phyloP scores from a whole-genome alignment of 2,113 vertebrate species.

The Callithrix jacchus region DNA sequence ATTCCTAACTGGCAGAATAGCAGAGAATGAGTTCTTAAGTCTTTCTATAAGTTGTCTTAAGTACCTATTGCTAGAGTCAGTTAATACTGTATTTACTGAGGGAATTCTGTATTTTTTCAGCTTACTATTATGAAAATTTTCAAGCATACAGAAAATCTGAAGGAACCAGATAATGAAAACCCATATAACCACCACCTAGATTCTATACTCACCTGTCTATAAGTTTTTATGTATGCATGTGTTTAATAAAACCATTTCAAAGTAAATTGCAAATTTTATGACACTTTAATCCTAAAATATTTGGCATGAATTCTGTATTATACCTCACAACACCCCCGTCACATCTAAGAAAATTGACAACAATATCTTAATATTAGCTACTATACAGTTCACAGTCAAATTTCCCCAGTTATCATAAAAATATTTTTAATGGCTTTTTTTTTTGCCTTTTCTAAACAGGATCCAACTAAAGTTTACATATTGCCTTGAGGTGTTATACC shows the following conservation, averaged over 20 bases:
- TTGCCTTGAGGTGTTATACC: background rate
- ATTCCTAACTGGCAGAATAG: background rate
- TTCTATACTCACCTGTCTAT: background rate
- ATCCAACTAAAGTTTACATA: background rate
- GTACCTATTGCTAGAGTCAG: background rate
- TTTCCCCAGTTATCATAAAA: background rate
- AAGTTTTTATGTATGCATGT: background rate
- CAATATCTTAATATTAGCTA: constrained; percentile 24
- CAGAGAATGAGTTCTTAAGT: background rate
- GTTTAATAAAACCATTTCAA: background rate
- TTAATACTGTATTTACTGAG: background rate
- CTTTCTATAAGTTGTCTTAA: background rate
- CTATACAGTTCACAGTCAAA: background rate
- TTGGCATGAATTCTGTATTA: background rate
- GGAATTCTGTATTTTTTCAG: background rate
- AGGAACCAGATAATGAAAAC: background rate
- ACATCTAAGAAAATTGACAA: background rate
- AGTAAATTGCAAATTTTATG: background rate
- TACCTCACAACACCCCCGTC: background rate
- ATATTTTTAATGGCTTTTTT: background rate
- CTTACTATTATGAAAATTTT: background rate
- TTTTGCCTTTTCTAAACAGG: background rate
- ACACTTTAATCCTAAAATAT: background rate
- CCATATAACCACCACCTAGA: background rate
- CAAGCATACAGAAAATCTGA: background rate